Percentiles rank a stretch among this genome's conserved stretches.
phyloP scores from a whole-genome alignment of 2,797 vertebrate genomes.

The Pachyuromys duprasi region DNA sequence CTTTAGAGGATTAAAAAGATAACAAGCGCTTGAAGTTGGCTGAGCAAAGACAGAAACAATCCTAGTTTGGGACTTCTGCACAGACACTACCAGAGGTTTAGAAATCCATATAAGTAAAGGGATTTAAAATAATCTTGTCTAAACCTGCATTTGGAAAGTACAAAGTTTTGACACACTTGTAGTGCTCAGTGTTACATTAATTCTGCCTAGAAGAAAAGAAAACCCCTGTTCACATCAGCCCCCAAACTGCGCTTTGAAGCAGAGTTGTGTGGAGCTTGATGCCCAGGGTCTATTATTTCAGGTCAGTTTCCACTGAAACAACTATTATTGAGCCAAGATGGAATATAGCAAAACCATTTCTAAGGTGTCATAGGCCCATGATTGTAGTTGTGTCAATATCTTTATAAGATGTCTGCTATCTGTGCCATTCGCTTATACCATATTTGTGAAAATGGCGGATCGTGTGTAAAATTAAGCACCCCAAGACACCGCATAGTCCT shows the following conservation, averaged over 20 bases:
- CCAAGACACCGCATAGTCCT: background rate
- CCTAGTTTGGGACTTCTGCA: background rate
- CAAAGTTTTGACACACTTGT: background rate
- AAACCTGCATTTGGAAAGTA: constrained; percentile 14
- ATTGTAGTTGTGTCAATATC: background rate
- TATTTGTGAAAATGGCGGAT: background rate
- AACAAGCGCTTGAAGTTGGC: background rate
- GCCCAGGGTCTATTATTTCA: constrained; percentile 30
- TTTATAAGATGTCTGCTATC: constrained; percentile 15
- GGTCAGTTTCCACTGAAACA: constrained; percentile 28
- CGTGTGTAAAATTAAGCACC: background rate
- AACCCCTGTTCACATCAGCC: background rate
- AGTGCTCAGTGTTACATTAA: background rate
- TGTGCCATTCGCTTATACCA: background rate
- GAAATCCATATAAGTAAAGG: constrained; percentile 14
- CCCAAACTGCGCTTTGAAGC: background rate
- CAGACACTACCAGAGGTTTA: background rate
- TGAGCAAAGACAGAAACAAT: constrained; percentile 20
- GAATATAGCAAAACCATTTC: constrained; percentile 29
- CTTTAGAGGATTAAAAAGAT: constrained; percentile 32
- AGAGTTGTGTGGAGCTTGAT: constrained; percentile 35
- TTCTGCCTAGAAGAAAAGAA: background rate
- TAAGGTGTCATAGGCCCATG: background rate
- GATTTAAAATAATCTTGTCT: constrained; percentile 40
- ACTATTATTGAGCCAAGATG: background rate